A percentile compares a stretch with the other conserved stretches of the same genome.
Conservation (phyloP, 2,888 invertebrate genomes). For the Heteromyza rotundicornis region DNA sequence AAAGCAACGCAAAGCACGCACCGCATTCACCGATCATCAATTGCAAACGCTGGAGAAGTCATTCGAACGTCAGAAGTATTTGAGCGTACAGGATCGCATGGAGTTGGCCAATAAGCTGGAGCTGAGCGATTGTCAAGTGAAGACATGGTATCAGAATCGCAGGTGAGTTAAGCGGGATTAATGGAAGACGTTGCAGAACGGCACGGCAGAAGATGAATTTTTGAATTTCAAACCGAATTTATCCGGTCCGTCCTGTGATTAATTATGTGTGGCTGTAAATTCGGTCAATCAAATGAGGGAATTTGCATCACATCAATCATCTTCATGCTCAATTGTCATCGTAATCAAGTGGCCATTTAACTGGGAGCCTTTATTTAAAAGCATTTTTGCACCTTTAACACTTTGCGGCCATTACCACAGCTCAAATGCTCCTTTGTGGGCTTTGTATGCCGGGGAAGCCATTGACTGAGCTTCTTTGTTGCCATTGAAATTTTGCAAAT, state of each 20-base stretch:
- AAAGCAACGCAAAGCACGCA: slow-evolving; percentile 95
- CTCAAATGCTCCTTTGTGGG: no score
- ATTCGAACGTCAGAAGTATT: slow-evolving; percentile 96
- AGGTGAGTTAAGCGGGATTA: slow-evolving; percentile 70
- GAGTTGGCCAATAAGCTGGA: slow-evolving; percentile 95
- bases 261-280: no score
- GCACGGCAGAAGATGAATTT: slow-evolving; percentile 30
- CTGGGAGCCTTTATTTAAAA: no score
- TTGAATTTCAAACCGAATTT: neutral
- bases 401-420: no score
- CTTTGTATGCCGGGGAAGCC: no score
- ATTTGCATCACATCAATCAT: no score
- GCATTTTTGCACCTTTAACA: no score
- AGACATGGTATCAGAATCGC: slow-evolving; percentile 99
- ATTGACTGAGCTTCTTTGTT: no score
- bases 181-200: neutral
- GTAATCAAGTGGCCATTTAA: no score
- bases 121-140: slow-evolving; percentile 98
- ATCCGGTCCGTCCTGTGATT: neutral
- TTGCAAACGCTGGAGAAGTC: slow-evolving; percentile 95
- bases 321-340: no score
- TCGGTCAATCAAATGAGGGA: no score
- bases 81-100: slow-evolving; percentile 97
- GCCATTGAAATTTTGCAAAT: no score
- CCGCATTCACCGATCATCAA: slow-evolving; percentile 98